phyloP scores from a whole-genome alignment of 2,888 invertebrate genomes.

The Drosophila engyochracea region DNA sequence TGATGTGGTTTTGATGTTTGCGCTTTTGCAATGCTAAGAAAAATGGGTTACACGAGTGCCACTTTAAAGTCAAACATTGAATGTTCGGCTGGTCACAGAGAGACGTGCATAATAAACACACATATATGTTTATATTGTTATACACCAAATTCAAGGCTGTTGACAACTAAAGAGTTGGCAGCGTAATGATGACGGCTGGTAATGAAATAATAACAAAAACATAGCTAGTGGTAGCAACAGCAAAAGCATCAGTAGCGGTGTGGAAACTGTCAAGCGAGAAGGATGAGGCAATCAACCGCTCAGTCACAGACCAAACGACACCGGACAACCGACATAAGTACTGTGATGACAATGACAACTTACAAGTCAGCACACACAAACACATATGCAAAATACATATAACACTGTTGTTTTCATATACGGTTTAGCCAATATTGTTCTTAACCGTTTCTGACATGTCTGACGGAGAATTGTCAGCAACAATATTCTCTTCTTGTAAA shows the following conservation, averaged over 20 bases:
- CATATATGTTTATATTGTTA: constrained; percentile 20
- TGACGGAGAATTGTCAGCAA: constrained; percentile 76
- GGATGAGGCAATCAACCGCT: constrained; percentile 69
- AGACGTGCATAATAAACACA: constrained; percentile 2
- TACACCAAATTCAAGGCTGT: constrained; percentile 55
- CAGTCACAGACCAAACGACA: constrained; percentile 52
- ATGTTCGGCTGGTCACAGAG: constrained; percentile 46
- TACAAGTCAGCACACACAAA: constrained; percentile 54
- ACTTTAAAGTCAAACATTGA: constrained; percentile 49
- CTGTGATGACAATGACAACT: constrained; percentile 63
- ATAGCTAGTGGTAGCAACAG: constrained; percentile 20
- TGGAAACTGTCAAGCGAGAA: constrained; percentile 67
- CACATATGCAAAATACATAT: constrained; percentile 48
- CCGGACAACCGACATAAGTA: constrained; percentile 44
- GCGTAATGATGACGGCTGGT: constrained; percentile 69
- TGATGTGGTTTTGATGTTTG: constrained; percentile 79
- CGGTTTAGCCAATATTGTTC: constrained; percentile 54
- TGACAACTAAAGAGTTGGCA: constrained; percentile 65
- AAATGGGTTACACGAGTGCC: constrained; percentile 37
- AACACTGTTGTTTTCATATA: constrained; percentile 72
- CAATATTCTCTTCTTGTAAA: constrained; percentile 35
- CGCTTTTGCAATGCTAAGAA: constrained; percentile 44
- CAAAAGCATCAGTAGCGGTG: constrained; percentile 36
- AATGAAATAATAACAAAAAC: constrained; percentile 57
- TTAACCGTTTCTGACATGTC: constrained; percentile 29